Conservation (phyloP, 2,113 vertebrate species). For the Lates calcarifer region DNA sequence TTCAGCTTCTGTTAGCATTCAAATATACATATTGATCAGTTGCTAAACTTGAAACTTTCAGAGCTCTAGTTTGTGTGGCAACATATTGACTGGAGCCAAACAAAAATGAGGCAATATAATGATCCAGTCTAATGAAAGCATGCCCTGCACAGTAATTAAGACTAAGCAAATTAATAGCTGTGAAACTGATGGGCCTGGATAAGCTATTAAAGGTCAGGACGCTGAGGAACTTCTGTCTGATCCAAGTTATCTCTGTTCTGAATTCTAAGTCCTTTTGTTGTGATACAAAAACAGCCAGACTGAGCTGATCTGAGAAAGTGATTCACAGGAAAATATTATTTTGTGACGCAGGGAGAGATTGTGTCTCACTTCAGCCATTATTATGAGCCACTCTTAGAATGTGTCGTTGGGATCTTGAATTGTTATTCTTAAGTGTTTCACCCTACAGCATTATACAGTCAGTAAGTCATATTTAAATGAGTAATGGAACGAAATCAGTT, state of each 20-base stretch:
- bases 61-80: slow-evolving; percentile 40
- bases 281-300: slow-evolving; percentile 18
- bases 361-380: not conserved
- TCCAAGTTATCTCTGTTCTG: not conserved
- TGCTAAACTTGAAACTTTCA: slow-evolving; percentile 26
- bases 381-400: not conserved
- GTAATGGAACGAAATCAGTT: not conserved
- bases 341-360: not conserved
- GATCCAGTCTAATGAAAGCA: slow-evolving; percentile 55
- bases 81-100: slow-evolving; percentile 49
- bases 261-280: slow-evolving; percentile 8
- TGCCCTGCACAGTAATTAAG: slow-evolving; percentile 63
- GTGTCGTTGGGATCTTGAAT: not conserved
- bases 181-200: slow-evolving; percentile 45
- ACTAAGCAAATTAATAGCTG: slow-evolving; percentile 56
- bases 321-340: not conserved
- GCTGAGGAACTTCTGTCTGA: slow-evolving; percentile 39
- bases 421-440: slow-evolving; percentile 8
- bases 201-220: slow-evolving; percentile 59
- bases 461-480: slow-evolving; percentile 31
- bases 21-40: slow-evolving; percentile 43
- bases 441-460: not conserved
- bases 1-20: slow-evolving; percentile 23
- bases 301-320: not conserved
- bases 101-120: slow-evolving; percentile 63